phyloP scores from a whole-genome alignment of 2,113 vertebrate genomes.

The Cyanocitta stelleri region DNA sequence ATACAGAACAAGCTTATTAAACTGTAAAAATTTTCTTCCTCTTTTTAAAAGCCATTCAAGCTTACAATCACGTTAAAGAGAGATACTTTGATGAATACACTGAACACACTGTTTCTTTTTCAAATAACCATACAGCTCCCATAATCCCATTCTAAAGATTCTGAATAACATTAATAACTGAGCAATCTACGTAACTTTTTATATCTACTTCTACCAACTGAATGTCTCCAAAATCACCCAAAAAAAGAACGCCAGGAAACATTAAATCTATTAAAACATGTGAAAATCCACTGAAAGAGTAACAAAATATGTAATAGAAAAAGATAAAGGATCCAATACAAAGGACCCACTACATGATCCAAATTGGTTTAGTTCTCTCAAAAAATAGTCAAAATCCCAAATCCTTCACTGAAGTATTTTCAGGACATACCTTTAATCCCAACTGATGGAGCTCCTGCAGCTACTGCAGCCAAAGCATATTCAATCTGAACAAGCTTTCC shows the following conservation, averaged over 20 bases:
- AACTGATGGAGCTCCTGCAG: constrained; percentile 95
- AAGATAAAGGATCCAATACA: not conserved
- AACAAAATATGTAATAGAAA: not conserved
- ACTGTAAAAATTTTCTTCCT: not conserved
- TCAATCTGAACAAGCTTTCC: constrained; percentile 99
- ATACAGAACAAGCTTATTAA: not conserved
- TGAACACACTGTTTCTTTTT: not conserved
- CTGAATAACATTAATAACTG: not conserved
- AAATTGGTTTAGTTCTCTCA: not conserved
- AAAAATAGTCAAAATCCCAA: not conserved
- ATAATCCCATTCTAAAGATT: not conserved
- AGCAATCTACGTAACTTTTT: not conserved
- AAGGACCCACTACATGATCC: not conserved
- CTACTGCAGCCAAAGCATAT: constrained; percentile 96
- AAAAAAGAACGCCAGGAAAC: not conserved
- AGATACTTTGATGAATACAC: not conserved
- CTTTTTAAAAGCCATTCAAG: not conserved
- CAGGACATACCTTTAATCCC: constrained; percentile 91
- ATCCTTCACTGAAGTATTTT: not conserved
- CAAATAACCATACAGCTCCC: not conserved
- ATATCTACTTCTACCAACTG: not conserved
- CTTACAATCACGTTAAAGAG: not conserved
- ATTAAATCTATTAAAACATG: not conserved
- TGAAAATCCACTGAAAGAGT: not conserved
- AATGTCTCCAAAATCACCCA: not conserved